Conservation (phyloP, 1,140 invertebrate species). For the Lucilia sericata region DNA sequence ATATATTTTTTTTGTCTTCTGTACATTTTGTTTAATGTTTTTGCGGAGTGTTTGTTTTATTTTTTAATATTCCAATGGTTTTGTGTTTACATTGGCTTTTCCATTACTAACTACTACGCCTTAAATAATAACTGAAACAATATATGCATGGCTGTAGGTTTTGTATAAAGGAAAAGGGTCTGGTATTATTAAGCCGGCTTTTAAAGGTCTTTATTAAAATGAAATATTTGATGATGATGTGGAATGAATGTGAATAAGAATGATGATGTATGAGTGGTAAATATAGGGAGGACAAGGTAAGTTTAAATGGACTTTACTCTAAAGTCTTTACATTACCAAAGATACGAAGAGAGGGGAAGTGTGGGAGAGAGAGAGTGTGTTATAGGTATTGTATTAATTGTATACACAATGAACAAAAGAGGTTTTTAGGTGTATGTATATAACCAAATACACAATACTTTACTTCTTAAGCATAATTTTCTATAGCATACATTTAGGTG, state of each 20-base stretch:
- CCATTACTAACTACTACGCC: background rate
- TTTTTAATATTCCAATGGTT: background rate
- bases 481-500: constrained; percentile 37
- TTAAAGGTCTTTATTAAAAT: constrained; percentile 40
- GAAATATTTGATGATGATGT: background rate
- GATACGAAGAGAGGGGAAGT: too few species aligned
- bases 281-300: background rate
- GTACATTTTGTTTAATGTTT: background rate
- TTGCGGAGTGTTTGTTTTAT: background rate
- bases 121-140: background rate
- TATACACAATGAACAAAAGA: constrained; percentile 17
- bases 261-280: background rate
- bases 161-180: background rate
- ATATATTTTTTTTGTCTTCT: too few species aligned
- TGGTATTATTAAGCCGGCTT: constrained; percentile 35
- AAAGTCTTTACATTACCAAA: background rate
- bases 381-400: background rate
- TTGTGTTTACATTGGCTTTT: background rate
- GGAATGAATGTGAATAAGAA: too few species aligned
- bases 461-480: constrained; percentile 23
- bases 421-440: background rate
- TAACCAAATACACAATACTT: background rate
- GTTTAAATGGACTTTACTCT: background rate
- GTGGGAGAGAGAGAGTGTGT: background rate
- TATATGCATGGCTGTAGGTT: background rate